Percentiles rank a stretch among this genome's conserved stretches.
Conservation (phyloP, 2,797 vertebrate species). For the Anableps anableps region DNA sequence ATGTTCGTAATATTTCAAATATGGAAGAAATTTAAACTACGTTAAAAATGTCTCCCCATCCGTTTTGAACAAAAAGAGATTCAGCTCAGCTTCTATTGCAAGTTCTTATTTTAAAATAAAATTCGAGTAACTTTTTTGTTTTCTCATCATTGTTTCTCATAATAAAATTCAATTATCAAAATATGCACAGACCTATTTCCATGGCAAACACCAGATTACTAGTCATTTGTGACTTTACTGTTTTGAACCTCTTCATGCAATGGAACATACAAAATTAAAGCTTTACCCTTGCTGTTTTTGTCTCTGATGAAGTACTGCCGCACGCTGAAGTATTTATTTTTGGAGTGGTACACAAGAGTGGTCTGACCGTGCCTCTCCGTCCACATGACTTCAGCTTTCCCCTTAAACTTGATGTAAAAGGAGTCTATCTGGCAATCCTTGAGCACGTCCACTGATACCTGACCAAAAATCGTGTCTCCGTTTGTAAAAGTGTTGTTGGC, state of each 20-base stretch:
- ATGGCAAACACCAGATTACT: neutral
- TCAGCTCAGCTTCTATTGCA: neutral
- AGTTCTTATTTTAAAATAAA: neutral
- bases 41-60: neutral
- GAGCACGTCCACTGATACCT: slow-evolving; percentile 62
- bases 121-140: neutral
- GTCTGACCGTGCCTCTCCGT: slow-evolving; percentile 45
- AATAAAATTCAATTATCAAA: neutral
- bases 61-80: neutral
- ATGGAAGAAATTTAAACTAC: neutral
- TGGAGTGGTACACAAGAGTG: slow-evolving; percentile 54
- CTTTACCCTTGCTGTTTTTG: slow-evolving; percentile 9
- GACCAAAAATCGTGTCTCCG: slow-evolving; percentile 69
- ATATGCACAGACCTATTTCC: neutral
- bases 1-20: neutral
- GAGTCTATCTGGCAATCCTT: slow-evolving; percentile 64
- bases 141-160: neutral
- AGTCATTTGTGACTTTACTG: neutral
- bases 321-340: slow-evolving; percentile 76
- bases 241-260: neutral
- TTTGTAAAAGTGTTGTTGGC: slow-evolving; percentile 60
- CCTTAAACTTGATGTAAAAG: slow-evolving; percentile 73
- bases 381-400: slow-evolving; percentile 71
- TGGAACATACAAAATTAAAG: neutral
- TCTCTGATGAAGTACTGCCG: slow-evolving; percentile 59